A percentile compares a stretch with the other conserved stretches of the same genome.
phyloP scores from a whole-genome alignment of 2,888 invertebrate species.

The Molorchus minor region DNA sequence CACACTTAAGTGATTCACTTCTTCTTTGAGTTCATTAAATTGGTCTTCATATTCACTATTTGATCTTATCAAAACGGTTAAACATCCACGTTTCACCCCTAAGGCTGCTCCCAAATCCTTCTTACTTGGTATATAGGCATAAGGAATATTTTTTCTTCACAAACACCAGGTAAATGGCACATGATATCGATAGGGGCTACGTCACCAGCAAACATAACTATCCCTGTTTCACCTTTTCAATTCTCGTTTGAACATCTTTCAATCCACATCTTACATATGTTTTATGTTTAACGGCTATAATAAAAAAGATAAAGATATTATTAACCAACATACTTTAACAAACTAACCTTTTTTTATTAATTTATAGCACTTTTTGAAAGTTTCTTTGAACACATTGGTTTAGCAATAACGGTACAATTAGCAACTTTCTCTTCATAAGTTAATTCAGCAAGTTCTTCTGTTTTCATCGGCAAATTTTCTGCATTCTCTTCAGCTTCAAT shows the following conservation, averaged over 20 bases:
- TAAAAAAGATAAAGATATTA: slow-evolving; percentile 6
- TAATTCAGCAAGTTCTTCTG: slow-evolving; percentile 65
- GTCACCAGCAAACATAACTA: slow-evolving; percentile 94
- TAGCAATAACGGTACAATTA: slow-evolving; percentile 80
- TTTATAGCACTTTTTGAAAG: slow-evolving; percentile 92
- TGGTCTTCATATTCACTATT: slow-evolving; percentile 86
- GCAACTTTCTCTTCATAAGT: slow-evolving; percentile 82
- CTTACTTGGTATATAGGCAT: slow-evolving; percentile 89
- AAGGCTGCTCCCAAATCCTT: slow-evolving; percentile 89
- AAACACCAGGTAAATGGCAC: slow-evolving; percentile 94
- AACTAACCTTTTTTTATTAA: slow-evolving; percentile 82
- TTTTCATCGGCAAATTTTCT: slow-evolving; percentile 56
- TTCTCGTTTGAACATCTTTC: slow-evolving; percentile 90
- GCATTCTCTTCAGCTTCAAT: slow-evolving; percentile 63
- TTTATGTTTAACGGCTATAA: slow-evolving; percentile 80
- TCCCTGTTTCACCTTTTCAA: slow-evolving; percentile 91
- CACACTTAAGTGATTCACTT: slow-evolving; percentile 75
- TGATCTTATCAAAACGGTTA: slow-evolving; percentile 86
- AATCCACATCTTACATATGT: slow-evolving; percentile 84
- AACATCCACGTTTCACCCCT: slow-evolving; percentile 89
- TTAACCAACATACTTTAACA: neutral
- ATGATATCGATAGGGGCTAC: slow-evolving; percentile 96
- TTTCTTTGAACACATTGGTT: slow-evolving; percentile 92
- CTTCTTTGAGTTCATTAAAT: slow-evolving; percentile 80
- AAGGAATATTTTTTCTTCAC: slow-evolving; percentile 93